A percentile compares a stretch with the other conserved stretches of the same genome.
These are phyloP conservation scores for Notamacropus eugenii DNA, from an alignment of 2,797 vertebrate genomes.

Conservation along the genomic window DNA sequence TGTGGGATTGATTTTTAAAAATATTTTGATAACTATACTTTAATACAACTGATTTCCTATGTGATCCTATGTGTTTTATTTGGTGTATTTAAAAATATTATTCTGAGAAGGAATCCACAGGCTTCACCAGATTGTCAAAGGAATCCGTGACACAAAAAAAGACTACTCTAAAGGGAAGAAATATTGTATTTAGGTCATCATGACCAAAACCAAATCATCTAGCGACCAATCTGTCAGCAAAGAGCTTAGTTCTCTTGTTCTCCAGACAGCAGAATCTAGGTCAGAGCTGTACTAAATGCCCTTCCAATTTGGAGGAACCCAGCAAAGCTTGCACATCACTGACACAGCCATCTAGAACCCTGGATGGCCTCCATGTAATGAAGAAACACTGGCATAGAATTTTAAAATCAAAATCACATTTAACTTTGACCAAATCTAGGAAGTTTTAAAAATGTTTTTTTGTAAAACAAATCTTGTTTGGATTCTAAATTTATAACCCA, in stretches of 20 bases:
- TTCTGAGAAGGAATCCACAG: background rate
- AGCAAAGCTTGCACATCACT: background rate
- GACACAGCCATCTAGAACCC: background rate
- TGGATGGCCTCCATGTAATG: background rate
- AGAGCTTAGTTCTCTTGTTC: background rate
- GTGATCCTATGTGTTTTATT: background rate
- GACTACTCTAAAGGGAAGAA: background rate
- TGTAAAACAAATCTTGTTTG: constrained; percentile 70
- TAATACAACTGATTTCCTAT: background rate
- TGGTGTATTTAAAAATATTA: background rate
- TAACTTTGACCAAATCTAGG: constrained; percentile 52
- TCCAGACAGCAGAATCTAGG: background rate
- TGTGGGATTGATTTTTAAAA: background rate
- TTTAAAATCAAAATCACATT: background rate
- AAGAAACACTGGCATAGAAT: background rate
- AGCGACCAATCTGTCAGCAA: background rate
- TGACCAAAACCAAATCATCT: background rate
- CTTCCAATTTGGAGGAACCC: background rate
- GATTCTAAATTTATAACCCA: constrained; percentile 74
- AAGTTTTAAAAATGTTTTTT: constrained; percentile 66
- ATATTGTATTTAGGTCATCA: background rate
- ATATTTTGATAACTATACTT: background rate
- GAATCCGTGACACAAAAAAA: background rate
- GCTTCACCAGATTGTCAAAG: background rate
- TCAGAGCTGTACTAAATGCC: background rate